Conservation (phyloP, 2,888 invertebrate genomes). For the Drosophila glabriapex region DNA sequence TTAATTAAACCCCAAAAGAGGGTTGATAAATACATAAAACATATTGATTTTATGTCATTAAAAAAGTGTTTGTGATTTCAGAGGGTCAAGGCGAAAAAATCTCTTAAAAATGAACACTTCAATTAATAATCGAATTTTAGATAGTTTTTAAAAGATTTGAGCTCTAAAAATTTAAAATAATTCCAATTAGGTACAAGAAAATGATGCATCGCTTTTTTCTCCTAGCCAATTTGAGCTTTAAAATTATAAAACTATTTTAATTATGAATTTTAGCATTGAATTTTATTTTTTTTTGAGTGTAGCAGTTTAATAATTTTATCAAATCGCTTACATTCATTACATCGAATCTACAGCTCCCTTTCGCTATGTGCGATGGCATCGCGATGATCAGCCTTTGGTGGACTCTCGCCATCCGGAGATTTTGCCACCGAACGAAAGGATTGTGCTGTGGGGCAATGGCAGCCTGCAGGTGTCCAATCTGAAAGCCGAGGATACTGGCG, state of each 20-base stretch:
- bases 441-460: conserved; percentile 89
- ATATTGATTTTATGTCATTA: background rate
- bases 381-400: conserved; percentile 88
- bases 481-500: conserved; percentile 86
- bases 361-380: conserved; percentile 90
- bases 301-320: background rate
- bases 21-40: too few species aligned
- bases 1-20: background rate
- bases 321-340: too few species aligned
- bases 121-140: background rate
- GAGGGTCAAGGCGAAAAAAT: background rate
- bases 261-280: background rate
- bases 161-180: too few species aligned
- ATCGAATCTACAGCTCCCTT: conserved; percentile 86
- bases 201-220: too few species aligned
- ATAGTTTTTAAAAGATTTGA: background rate
- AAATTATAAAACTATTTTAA: background rate
- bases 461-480: conserved; percentile 88
- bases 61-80: background rate
- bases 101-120: background rate
- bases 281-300: background rate
- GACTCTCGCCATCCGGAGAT: conserved; percentile 87
- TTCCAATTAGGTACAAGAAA: too few species aligned
- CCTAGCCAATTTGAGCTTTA: background rate
- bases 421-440: conserved; percentile 86